phyloP scores from a whole-genome alignment of 2,888 invertebrate genomes.

The Cerastis rubricosa region DNA sequence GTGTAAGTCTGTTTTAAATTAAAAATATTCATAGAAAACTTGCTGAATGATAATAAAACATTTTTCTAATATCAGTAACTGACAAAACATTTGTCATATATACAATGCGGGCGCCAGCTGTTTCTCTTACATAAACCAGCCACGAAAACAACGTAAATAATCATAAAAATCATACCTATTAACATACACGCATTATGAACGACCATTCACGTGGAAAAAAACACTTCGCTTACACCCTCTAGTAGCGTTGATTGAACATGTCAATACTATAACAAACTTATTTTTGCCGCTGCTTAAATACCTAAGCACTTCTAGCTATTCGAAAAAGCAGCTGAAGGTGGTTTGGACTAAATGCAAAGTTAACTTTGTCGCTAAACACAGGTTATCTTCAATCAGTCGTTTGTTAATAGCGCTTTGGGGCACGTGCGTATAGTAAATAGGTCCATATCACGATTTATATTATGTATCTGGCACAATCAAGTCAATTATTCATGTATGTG shows the following conservation, averaged over 20 bases:
- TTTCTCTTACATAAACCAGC: slow-evolving; percentile 4
- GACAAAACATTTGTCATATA: neutral
- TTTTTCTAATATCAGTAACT: slow-evolving; percentile 17
- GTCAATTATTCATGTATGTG: slow-evolving; percentile 35
- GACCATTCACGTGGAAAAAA: slow-evolving; percentile 69
- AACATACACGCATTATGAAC: slow-evolving; percentile 62
- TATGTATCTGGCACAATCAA: slow-evolving; percentile 50
- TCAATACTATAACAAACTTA: slow-evolving; percentile 71
- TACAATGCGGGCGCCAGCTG: slow-evolving; percentile 46
- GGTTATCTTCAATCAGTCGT: slow-evolving; percentile 79
- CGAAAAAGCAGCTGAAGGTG: slow-evolving; percentile 24
- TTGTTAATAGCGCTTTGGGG: slow-evolving; percentile 69
- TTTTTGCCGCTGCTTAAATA: slow-evolving; percentile 48
- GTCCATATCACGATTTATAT: slow-evolving; percentile 49
- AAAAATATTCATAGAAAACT: slow-evolving; percentile 20
- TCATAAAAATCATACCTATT: slow-evolving; percentile 55
- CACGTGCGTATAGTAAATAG: slow-evolving; percentile 68
- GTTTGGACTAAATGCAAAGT: slow-evolving; percentile 28
- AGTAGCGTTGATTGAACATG: slow-evolving; percentile 77
- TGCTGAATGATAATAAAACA: slow-evolving; percentile 11
- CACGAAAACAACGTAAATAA: slow-evolving; percentile 29
- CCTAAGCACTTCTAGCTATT: slow-evolving; percentile 2
- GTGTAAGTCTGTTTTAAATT: slow-evolving; percentile 28
- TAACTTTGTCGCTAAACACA: slow-evolving; percentile 68
- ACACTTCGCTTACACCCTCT: slow-evolving; percentile 70